Evolutionary conservation across 2,888 invertebrate genomes (phyloP), one percentile per base, ranked within the genome.

Genomic region (Silvanus unidentatus): DNA sequence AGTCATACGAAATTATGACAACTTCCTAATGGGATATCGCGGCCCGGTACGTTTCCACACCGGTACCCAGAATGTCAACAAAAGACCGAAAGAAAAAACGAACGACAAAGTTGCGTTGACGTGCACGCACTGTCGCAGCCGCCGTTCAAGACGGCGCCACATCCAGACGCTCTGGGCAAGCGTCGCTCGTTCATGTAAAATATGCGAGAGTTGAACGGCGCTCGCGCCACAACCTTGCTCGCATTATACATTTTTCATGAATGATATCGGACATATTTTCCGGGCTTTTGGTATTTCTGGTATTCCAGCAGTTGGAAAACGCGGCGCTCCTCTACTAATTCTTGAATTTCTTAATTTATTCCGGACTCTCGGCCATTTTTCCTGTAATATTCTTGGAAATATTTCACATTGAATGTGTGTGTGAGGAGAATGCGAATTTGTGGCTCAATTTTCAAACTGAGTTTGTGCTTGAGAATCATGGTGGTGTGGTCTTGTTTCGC

Each of bases 151-250:
- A 54, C 63, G 55, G 43, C 54, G 53, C 22, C 48, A 45, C 56
- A 55, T 50, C 54, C 51, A 48, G 53, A 49, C 53, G 52, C 39
- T 58, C 48, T 58, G 60, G 47, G 62, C 62, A 63, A 49, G 62
- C 63, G 63, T 60, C 58, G 54, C 40, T 49, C 54, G 48, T 10
- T 16, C 14, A 22, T 28, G 32, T 35, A 36, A 41, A n/a, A 37
- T 28, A 15, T 30, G 32, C 36, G 50, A 27, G 45, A 42, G 8
- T 8, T 32, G 34, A 16, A 16, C 15, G 36, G 53, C 47, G 48
- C 45, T 45, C 48, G 52, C 52, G 52, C 52, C 45, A 38, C 14
- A 35, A 15, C 15, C 16, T 43, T 28, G n/a, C 15, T 22, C 22
- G 22, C 32, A 32, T 5, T 8, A 32, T 32, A 32, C n/a, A 12